These are phyloP conservation scores for Sussaba pulchella DNA, from an alignment of 2,888 invertebrate genomes.

Conservation along the genomic window DNA sequence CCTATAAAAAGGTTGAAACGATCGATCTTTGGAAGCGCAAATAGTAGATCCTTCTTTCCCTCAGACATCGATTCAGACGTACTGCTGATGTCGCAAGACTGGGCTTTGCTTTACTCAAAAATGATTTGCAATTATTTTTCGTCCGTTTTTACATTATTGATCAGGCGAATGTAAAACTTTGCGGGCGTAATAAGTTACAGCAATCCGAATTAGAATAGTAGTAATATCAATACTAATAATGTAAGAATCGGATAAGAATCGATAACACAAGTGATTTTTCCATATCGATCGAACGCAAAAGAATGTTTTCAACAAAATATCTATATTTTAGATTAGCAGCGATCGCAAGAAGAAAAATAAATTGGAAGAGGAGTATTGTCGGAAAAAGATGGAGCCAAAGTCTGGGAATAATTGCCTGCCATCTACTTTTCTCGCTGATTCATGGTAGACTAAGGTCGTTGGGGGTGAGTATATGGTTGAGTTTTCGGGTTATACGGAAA, in stretches of 20 bases:
- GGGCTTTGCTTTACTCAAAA: neutral
- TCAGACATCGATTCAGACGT: conserved; percentile 26
- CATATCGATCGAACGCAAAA: no score
- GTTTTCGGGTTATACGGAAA: conserved; percentile 34
- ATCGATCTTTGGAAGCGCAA: conserved; percentile 61
- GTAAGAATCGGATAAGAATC: no score
- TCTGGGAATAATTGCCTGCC: conserved; percentile 65
- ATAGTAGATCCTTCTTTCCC: conserved; percentile 48
- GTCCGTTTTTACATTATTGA: neutral
- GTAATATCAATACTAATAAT: no score
- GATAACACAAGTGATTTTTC: conserved; percentile 18
- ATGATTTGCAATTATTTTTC: neutral
- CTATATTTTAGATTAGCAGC: no score
- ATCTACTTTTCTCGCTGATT: conserved; percentile 60
- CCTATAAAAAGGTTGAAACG: conserved; percentile 28
- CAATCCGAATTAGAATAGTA: no score
- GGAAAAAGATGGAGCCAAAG: neutral
- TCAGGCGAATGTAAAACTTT: no score
- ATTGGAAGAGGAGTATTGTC: neutral
- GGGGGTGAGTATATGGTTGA: neutral
- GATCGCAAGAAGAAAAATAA: neutral
- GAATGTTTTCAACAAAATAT: no score
- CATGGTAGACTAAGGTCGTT: conserved; percentile 18
- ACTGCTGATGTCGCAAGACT: conserved; percentile 10
- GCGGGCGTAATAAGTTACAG: no score